Evolutionary conservation across 2,797 vertebrate species (phyloP), one percentile per base, ranked within the genome.

Genomic region (Notoglanidium macrostoma): DNA sequence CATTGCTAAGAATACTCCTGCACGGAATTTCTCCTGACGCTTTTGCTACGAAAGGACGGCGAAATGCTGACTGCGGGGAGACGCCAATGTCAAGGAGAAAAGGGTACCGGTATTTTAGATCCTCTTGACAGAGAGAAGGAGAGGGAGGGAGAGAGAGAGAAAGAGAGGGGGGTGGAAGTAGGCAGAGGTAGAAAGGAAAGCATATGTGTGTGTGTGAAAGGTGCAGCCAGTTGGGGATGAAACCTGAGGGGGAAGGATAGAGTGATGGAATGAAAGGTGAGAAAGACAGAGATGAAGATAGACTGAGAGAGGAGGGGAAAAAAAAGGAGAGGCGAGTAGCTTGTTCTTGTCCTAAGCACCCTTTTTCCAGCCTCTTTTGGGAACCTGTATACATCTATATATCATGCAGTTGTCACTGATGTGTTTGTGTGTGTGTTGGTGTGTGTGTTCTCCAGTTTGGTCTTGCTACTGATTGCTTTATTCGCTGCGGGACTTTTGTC

Each of bases 51-150:
- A 87, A 85, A 89, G 88, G 86, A 87, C 88, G 32, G 83, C 49
- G 86, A 87, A 89, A 83, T 78, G 88, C 88, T 89, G 88, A 87
- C 88, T 89, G 88, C 51, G 68, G 77, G 59, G 86, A 89, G 83
- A 85, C 72, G 83, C 55, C 88, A 89, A 89, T 85, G 88, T 89
- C 88, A 89, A 89, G 88, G 88, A 89, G 81, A 89, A 87, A 84
- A 81, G 82, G 74, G 84, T 78, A 83, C 54, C 29, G 84, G 87
- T 83, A 85, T 88, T 88, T 83, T 88, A 88, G 87, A 88, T 88
- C 87, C 87, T 86, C 87, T 86, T 86, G 78, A 88, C 87, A 57
- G 84, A 86, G 85, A 72, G 84, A 68, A 67, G 61, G 65, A 65
- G 74, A n/a, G 61, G 49, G 83, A 14, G 46, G 84, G 67, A 44